Evolutionary conservation across 2,888 invertebrate genomes (phyloP).

Genomic region (Enchytraeus crypticus): DNA sequence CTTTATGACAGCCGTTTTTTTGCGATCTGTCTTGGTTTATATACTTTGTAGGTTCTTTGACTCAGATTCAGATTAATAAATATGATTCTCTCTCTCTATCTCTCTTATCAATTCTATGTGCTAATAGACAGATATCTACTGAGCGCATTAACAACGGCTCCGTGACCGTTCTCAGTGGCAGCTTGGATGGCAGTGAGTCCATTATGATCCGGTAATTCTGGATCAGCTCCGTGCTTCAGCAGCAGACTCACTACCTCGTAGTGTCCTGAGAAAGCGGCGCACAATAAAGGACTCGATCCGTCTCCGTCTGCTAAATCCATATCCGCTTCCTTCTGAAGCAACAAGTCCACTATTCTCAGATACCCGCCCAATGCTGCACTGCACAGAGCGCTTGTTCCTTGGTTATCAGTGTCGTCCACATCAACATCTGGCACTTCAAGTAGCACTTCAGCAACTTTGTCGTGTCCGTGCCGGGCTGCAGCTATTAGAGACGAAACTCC

Average conservation of each 20-base stretch:
- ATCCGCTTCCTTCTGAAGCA: slow-evolving; percentile 1
- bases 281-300: not conserved
- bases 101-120: no score
- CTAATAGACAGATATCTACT: no score
- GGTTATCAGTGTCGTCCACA: slow-evolving; percentile 1
- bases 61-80: no score
- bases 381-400: not conserved
- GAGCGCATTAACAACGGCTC: not conserved
- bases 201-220: slow-evolving; percentile 1
- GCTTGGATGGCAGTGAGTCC: not conserved
- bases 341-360: not conserved
- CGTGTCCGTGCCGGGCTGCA: slow-evolving; percentile 4
- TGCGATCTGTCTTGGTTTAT: no score
- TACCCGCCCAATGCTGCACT: slow-evolving; percentile 4
- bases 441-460: slow-evolving; percentile 1
- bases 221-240: not conserved
- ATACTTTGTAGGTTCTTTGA: no score
- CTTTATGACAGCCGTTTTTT: no score
- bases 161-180: not conserved
- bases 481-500: slow-evolving; percentile 1
- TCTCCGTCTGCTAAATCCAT: not conserved
- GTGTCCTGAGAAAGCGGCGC: not conserved
- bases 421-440: not conserved
- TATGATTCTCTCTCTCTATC: no score
- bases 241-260: slow-evolving; percentile 5